Evolutionary conservation across 2,888 invertebrate species (phyloP), one percentile per base, ranked within the genome.

Genomic region (Plebejus melissa): DNA sequence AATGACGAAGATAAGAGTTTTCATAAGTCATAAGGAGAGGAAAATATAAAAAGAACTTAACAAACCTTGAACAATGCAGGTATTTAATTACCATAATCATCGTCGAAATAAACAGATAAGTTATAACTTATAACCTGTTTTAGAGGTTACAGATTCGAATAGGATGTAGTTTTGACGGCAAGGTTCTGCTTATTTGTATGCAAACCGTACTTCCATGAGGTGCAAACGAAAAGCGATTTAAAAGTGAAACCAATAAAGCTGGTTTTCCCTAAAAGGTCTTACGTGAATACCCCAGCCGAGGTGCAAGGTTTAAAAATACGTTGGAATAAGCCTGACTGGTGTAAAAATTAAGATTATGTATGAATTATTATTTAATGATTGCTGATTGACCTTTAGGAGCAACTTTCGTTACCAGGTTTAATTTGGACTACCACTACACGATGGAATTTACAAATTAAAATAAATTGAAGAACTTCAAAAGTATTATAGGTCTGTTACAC

Each of bases 131-230:
- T 36, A 72, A 72, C 72, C 50, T 28, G 72, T 54, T 72, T 54
- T 72, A 16, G 72, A 72, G 72, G 72, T 32, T 72, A 50, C 71
- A 28, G 72, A 54, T 72, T 32, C 50, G 28, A 72, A 72, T 54
- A 72, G 72, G 32, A 72, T 72, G 50, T 50, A 72, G 50, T 16
- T 71, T 71, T 46, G 71, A 60, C 77, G 60, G 76, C 74, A 75
- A 76, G 60, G 71, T 71, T 74, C 41, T 75, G 65, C 74, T 76
- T 71, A 77, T 79, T 79, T 72, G 77, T 77, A 79, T 79, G 76
- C 77, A 50, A 74, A 72, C 72, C 46, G 54, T 72, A 50, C 13
- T 28, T 46, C 72, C 28, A 16, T 7, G 28, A 11, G 22, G 28
- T 7, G 16, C 72, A 72, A 72, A 32, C 72, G 72, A 72, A 72